Evolutionary conservation across 2,797 vertebrate species (phyloP).

Genomic region (Vipera latastei): DNA sequence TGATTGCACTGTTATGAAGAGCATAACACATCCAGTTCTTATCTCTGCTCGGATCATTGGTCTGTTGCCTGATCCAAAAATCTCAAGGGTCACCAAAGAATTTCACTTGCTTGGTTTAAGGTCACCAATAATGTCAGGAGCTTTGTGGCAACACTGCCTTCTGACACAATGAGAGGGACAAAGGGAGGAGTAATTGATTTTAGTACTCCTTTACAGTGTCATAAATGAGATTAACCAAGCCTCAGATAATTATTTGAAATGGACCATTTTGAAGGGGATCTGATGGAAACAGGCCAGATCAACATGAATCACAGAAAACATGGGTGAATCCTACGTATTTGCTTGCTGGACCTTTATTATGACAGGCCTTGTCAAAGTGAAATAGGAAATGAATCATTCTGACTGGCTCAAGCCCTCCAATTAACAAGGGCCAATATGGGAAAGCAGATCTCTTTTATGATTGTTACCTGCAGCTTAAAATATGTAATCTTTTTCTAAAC

Average conservation of each 20-base stretch:
- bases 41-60: neutral
- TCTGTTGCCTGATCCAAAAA: neutral
- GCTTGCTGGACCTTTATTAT: neutral
- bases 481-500: neutral
- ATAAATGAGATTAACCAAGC: neutral
- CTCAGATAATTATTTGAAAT: neutral
- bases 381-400: neutral
- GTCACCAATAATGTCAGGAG: neutral
- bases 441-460: neutral
- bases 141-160: neutral
- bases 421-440: neutral
- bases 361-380: neutral
- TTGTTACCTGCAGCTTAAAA: neutral
- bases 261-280: neutral
- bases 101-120: neutral
- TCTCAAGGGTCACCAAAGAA: neutral
- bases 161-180: neutral
- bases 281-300: constrained; percentile 7
- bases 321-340: neutral
- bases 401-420: neutral
- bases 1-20: neutral
- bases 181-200: neutral
- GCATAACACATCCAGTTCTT: neutral
- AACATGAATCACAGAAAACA: neutral
- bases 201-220: neutral